These are phyloP conservation scores for Drosophila jambulina DNA, from an alignment of 1,140 invertebrate genomes.

Conservation along the genomic window DNA sequence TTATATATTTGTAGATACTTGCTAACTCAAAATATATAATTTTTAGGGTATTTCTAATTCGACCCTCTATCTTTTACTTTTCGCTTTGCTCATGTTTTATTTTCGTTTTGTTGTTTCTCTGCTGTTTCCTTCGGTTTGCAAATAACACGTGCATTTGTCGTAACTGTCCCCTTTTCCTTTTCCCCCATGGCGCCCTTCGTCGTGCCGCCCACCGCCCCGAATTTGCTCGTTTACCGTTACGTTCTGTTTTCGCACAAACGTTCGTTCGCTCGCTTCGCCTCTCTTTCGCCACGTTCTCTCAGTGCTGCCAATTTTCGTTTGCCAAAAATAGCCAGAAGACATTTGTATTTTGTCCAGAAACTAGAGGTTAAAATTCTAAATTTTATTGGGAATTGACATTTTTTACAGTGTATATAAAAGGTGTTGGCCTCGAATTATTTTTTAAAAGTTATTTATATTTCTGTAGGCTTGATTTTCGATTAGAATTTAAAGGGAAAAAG, in stretches of 20 bases:
- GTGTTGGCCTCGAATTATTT: background rate
- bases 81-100: slow-evolving; percentile 29
- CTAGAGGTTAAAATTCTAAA: background rate
- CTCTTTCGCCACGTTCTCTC: slow-evolving; percentile 8
- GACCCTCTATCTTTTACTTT: background rate
- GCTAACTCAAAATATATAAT: background rate
- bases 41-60: background rate
- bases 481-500: background rate
- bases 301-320: slow-evolving; percentile 2
- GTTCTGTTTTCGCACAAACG: slow-evolving; percentile 12
- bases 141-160: slow-evolving; percentile 78
- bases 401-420: background rate
- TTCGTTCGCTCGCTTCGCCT: slow-evolving; percentile 10
- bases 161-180: slow-evolving; percentile 17
- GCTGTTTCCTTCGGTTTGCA: slow-evolving; percentile 50
- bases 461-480: background rate
- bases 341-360: background rate
- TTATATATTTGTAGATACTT: too few species aligned
- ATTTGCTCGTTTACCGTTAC: slow-evolving; percentile 13
- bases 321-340: background rate
- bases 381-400: background rate
- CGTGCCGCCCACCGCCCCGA: slow-evolving; percentile 8
- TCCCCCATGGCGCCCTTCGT: slow-evolving; percentile 1
- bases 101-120: slow-evolving; percentile 53
- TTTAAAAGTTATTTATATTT: background rate